Percentiles rank a stretch among this genome's conserved stretches.
These are phyloP conservation scores for Philereme transversata DNA, from an alignment of 2,888 invertebrate genomes.

Conservation along the genomic window DNA sequence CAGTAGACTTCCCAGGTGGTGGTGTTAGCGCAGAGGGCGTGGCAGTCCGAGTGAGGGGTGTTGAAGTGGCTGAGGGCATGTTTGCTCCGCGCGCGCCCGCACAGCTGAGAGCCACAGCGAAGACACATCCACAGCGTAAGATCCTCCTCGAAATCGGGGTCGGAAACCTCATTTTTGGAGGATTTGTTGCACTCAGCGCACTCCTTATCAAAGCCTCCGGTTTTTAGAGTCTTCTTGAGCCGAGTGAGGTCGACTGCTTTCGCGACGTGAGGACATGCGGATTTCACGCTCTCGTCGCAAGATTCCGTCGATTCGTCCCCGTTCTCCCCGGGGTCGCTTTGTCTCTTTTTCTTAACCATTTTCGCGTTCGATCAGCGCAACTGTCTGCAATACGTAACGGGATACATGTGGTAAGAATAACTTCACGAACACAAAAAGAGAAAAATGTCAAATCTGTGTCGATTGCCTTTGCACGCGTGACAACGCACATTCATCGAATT, in stretches of 20 bases:
- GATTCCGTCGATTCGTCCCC: constrained; percentile 88
- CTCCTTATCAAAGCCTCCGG: constrained; percentile 78
- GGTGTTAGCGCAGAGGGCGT: constrained; percentile 89
- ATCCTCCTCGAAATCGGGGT: constrained; percentile 80
- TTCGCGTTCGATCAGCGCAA: constrained; percentile 63
- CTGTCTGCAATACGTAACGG: constrained; percentile 78
- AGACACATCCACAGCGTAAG: constrained; percentile 90
- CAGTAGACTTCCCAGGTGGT: constrained; percentile 90
- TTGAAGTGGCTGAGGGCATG: constrained; percentile 90
- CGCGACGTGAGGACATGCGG: constrained; percentile 87
- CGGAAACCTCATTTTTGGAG: constrained; percentile 63
- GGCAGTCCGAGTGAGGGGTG: constrained; percentile 90
- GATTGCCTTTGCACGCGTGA: constrained; percentile 83
- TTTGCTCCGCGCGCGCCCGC: constrained; percentile 87
- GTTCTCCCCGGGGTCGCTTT: constrained; percentile 86
- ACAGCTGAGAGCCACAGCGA: constrained; percentile 90
- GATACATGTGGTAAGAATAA: constrained; percentile 81
- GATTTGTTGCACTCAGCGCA: constrained; percentile 85
- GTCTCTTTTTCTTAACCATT: constrained; percentile 91
- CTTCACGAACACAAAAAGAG: constrained; percentile 78
- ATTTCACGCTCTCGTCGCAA: constrained; percentile 86
- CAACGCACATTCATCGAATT: constrained; percentile 74
- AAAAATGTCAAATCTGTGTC: constrained; percentile 82
- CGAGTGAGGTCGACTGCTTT: constrained; percentile 87
- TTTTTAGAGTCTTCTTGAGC: constrained; percentile 84